Evolutionary conservation across 2,113 vertebrate species (phyloP).

Genomic region (Empidonax traillii): DNA sequence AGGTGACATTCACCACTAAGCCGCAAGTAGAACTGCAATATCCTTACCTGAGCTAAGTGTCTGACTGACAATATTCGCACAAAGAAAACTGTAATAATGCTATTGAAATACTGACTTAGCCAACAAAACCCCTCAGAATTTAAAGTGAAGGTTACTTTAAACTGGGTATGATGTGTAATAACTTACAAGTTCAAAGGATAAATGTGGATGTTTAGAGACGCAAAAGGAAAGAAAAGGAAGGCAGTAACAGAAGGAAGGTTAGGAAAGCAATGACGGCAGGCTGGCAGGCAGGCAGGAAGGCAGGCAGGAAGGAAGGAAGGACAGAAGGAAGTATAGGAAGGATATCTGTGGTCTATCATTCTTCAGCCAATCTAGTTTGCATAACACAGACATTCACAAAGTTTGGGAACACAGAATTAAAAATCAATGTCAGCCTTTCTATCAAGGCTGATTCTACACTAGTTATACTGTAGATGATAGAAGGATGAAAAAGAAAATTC

Average conservation of each 20-base stretch:
- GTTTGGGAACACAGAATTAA: not conserved
- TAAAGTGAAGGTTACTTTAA: constrained; percentile 38
- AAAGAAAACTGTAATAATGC: constrained; percentile 46
- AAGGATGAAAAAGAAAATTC: not conserved
- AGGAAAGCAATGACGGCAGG: no score
- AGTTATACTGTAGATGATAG: not conserved
- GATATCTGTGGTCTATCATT: not conserved
- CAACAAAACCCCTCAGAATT: constrained; percentile 20
- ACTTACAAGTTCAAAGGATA: not conserved
- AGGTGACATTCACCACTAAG: constrained; percentile 33
- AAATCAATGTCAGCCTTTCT: not conserved
- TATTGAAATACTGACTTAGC: constrained; percentile 31
- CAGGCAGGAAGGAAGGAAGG: no score
- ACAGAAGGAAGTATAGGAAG: no score
- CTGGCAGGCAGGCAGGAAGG: no score
- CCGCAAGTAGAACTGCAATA: constrained; percentile 15
- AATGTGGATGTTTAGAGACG: not conserved
- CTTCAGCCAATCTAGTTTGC: not conserved
- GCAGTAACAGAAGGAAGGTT: accelerated
- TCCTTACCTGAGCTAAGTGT: constrained; percentile 35
- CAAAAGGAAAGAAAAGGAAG: not conserved
- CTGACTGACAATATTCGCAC: constrained; percentile 36
- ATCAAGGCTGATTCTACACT: not conserved
- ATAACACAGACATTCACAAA: not conserved
- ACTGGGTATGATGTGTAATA: not conserved